A percentile compares a stretch with the other conserved stretches of the same genome.
Evolutionary conservation across 1,140 invertebrate species (phyloP).

Genomic region (Trichomalopsis sarcophagae): DNA sequence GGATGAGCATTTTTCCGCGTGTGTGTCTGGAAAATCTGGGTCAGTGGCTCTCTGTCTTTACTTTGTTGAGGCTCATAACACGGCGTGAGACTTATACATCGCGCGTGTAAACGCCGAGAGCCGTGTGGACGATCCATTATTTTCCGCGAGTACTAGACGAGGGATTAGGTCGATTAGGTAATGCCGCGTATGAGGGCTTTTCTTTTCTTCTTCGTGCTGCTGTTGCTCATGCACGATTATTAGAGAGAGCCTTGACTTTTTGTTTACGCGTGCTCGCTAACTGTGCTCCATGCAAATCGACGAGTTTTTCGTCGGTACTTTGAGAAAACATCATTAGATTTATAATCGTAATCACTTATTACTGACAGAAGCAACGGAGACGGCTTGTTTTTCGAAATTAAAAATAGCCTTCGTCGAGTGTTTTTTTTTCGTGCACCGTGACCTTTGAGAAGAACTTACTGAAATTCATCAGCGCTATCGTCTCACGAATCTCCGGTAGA

Average conservation of each 20-base stretch:
- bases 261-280: not conserved
- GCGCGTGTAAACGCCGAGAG: not conserved
- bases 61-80: not conserved
- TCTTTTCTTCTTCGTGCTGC: not conserved
- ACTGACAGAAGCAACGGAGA: too few relatives aligned
- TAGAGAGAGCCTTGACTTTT: conserved; percentile 20
- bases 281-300: not conserved
- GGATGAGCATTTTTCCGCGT: not conserved
- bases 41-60: not conserved
- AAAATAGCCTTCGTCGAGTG: not conserved
- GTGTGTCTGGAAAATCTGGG: conserved; percentile 1
- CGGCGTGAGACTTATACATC: conserved; percentile 31
- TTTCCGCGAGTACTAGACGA: not conserved
- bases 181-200: not conserved
- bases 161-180: conserved; percentile 34
- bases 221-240: not conserved
- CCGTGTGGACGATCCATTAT: conserved; percentile 5
- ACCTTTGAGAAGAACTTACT: not conserved
- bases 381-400: not conserved
- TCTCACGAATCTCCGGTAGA: not conserved
- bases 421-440: not conserved
- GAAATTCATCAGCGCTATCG: not conserved
- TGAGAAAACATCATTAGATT: not conserved
- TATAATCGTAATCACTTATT: not conserved
- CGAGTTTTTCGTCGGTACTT: not conserved